These are phyloP conservation scores for Micrastur ruficollis DNA, from an alignment of 2,797 vertebrate genomes.

Conservation along the genomic window DNA sequence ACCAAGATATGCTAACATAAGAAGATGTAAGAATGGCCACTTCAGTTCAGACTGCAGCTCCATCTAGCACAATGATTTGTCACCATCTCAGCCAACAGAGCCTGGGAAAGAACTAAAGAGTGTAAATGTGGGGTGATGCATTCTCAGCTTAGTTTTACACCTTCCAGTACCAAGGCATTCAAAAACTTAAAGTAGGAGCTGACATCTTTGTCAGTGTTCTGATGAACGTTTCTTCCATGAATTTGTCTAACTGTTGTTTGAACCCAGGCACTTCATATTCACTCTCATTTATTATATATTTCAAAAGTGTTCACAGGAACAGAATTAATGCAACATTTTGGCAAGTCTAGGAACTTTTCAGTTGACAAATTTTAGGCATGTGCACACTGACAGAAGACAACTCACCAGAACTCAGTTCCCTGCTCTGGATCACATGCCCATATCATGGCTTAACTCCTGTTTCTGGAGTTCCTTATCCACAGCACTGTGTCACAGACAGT, in stretches of 20 bases:
- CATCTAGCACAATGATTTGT: neutral
- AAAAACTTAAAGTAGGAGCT: neutral
- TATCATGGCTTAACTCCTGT: neutral
- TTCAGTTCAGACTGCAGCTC: neutral
- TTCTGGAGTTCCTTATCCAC: neutral
- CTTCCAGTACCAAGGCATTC: neutral
- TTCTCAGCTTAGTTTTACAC: neutral
- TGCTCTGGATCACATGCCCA: neutral
- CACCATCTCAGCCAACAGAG: neutral
- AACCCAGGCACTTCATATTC: neutral
- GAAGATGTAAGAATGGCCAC: fast-evolving
- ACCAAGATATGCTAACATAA: neutral
- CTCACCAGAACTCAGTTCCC: neutral
- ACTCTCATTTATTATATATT: neutral
- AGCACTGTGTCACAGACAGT: neutral
- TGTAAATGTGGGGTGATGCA: neutral
- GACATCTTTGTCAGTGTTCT: neutral
- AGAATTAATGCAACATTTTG: neutral
- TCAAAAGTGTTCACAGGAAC: neutral
- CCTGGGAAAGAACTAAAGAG: neutral
- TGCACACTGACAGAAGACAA: neutral
- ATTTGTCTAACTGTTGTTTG: neutral
- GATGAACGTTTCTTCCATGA: neutral
- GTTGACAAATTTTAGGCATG: neutral
- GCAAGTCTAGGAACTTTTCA: neutral